Percentiles rank a stretch among this genome's conserved stretches.
Evolutionary conservation across 2,888 invertebrate genomes (phyloP).

Genomic region (Cybosia mesomella): DNA sequence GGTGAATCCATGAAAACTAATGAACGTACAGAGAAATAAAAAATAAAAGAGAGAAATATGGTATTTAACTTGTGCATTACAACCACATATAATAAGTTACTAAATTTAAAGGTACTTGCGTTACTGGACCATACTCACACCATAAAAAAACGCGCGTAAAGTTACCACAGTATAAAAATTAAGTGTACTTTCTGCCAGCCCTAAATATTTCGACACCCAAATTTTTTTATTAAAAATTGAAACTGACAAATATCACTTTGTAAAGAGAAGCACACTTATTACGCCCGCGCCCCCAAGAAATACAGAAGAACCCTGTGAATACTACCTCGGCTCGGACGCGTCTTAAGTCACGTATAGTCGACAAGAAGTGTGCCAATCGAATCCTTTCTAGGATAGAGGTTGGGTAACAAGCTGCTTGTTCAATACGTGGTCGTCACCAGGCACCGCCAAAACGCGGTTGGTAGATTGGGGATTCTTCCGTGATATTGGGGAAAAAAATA

Average conservation of each 20-base stretch:
- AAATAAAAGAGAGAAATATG: constrained; percentile 1
- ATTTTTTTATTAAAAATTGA: background rate
- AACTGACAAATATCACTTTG: background rate
- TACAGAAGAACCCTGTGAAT: background rate
- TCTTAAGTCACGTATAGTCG: constrained; percentile 9
- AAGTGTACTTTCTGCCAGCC: background rate
- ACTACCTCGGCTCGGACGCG: background rate
- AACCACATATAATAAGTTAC: background rate
- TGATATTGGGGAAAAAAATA: background rate
- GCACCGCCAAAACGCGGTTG: constrained; percentile 25
- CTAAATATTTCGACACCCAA: background rate
- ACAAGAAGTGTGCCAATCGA: constrained; percentile 5
- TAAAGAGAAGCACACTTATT: background rate
- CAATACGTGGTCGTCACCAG: constrained; percentile 57
- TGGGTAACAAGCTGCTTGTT: constrained; percentile 49
- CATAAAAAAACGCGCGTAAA: constrained; percentile 4
- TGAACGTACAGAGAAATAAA: background rate
- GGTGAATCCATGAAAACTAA: background rate
- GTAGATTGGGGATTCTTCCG: background rate
- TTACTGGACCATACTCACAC: constrained; percentile 5
- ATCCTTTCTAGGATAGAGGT: constrained; percentile 2
- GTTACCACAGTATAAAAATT: background rate
- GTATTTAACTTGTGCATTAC: too few relatives aligned
- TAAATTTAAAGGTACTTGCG: background rate
- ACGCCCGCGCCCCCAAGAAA: background rate